These are phyloP conservation scores for Schizotus pectinicornis DNA, from an alignment of 2,888 invertebrate species.

Conservation along the genomic window DNA sequence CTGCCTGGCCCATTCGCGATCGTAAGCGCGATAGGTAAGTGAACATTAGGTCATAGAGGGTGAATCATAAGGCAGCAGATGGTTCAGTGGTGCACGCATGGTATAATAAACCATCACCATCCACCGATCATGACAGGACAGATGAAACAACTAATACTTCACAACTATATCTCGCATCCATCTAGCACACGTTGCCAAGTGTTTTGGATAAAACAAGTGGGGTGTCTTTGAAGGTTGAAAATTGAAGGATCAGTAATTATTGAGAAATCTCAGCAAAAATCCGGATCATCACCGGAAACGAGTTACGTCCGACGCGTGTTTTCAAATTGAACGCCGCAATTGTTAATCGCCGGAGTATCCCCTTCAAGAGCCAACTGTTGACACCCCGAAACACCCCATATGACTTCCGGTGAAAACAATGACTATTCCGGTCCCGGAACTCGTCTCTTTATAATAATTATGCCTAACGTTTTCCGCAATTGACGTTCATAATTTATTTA, in stretches of 20 bases:
- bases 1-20: neutral
- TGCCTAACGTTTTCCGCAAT: conserved; percentile 38
- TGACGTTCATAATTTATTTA: conserved; percentile 8
- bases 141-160: conserved; percentile 48
- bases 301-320: conserved; percentile 39
- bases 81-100: conserved; percentile 43
- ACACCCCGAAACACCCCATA: conserved; percentile 44
- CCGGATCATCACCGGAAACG: conserved; percentile 32
- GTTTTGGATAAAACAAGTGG: no score
- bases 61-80: conserved; percentile 53
- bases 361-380: conserved; percentile 51
- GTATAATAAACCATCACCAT: conserved; percentile 37
- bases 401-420: conserved; percentile 46
- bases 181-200: conserved; percentile 19
- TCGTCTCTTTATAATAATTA: conserved; percentile 22
- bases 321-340: conserved; percentile 43
- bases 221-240: no score
- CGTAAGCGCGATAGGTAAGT: conserved; percentile 45
- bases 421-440: conserved; percentile 34
- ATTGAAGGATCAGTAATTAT: conserved; percentile 1
- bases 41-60: conserved; percentile 45
- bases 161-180: conserved; percentile 15
- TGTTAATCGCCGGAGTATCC: conserved; percentile 49
- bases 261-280: neutral
- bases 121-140: conserved; percentile 36